A percentile compares a stretch with the other conserved stretches of the same genome.
phyloP scores from a whole-genome alignment of 2,888 invertebrate genomes.

The Sphaerophoria taeniata region DNA sequence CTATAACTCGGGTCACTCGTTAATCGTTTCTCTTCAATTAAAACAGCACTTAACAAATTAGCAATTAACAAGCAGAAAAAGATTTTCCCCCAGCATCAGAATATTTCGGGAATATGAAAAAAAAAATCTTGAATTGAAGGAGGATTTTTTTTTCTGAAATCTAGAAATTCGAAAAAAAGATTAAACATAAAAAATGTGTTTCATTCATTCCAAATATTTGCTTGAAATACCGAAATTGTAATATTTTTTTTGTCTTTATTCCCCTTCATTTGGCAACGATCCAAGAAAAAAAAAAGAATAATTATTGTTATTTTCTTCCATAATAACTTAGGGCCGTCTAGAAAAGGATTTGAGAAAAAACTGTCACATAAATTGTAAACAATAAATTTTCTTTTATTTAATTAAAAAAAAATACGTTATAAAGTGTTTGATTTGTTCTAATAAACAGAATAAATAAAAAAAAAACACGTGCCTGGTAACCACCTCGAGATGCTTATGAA shows the following conservation, averaged over 20 bases:
- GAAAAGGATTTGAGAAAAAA: conserved; percentile 13
- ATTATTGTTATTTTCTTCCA: conserved; percentile 50
- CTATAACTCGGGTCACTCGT: conserved; percentile 60
- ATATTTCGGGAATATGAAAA: conserved; percentile 7
- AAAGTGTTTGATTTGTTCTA: conserved; percentile 39
- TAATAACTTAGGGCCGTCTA: conserved; percentile 48
- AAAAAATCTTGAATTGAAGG: conserved; percentile 1
- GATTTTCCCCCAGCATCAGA: background rate
- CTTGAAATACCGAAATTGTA: conserved; percentile 37
- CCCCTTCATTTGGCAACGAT: conserved; percentile 36
- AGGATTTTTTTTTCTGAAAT: background rate
- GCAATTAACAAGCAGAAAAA: conserved; percentile 60
- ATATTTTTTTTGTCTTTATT: conserved; percentile 25
- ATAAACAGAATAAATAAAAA: conserved; percentile 15
- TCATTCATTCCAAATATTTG: conserved; percentile 54
- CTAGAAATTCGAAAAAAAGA: background rate
- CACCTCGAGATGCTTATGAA: conserved; percentile 5
- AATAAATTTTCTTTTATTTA: background rate
- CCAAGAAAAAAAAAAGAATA: conserved; percentile 37
- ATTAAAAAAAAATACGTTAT: background rate
- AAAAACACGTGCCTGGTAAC: conserved; percentile 31
- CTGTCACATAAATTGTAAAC: conserved; percentile 60
- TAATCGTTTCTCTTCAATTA: conserved; percentile 72
- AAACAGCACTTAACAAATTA: conserved; percentile 73
- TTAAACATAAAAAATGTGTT: conserved; percentile 59